phyloP scores from a whole-genome alignment of 1,140 invertebrate genomes.

The Callitettix versicolor region DNA sequence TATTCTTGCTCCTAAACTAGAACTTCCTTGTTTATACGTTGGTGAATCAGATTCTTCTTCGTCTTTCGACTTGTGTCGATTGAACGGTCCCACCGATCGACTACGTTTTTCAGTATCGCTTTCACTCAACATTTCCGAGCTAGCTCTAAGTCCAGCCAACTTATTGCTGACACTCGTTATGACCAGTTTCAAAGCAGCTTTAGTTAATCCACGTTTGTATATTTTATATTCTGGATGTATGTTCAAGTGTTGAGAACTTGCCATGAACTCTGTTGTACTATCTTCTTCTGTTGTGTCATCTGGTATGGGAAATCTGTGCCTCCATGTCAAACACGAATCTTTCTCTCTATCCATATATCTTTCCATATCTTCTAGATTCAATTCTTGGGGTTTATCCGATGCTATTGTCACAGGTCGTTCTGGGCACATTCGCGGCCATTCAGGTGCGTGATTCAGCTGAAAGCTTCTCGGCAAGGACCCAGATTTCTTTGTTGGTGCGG shows the following conservation, averaged over 20 bases:
- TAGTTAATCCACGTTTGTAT: slow-evolving; percentile 37
- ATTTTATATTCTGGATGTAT: slow-evolving; percentile 69
- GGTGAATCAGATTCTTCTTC: slow-evolving; percentile 29
- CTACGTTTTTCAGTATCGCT: slow-evolving; percentile 32
- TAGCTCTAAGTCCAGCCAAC: slow-evolving; percentile 31
- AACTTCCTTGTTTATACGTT: slow-evolving; percentile 65
- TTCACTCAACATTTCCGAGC: slow-evolving; percentile 35
- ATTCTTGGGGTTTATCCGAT: slow-evolving; percentile 48
- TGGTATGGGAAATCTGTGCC: slow-evolving; percentile 27
- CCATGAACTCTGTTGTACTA: slow-evolving; percentile 37
- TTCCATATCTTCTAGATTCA: slow-evolving; percentile 45
- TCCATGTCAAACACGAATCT: slow-evolving; percentile 35
- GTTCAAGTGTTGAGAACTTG: slow-evolving; percentile 36
- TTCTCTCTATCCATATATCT: slow-evolving; percentile 40
- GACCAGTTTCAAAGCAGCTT: slow-evolving; percentile 35
- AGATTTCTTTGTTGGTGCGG: slow-evolving; percentile 44
- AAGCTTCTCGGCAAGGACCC: slow-evolving; percentile 70
- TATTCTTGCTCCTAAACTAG: slow-evolving; percentile 70
- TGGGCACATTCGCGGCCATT: slow-evolving; percentile 36
- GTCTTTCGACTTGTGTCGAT: slow-evolving; percentile 25
- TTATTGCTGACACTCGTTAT: slow-evolving; percentile 34
- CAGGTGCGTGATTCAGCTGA: slow-evolving; percentile 40
- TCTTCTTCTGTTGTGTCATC: slow-evolving; percentile 38
- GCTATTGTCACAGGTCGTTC: slow-evolving; percentile 60
- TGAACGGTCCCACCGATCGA: slow-evolving; percentile 29